These are phyloP conservation scores for Heliconius hewitsoni DNA, from an alignment of 1,140 invertebrate genomes.

Conservation along the genomic window DNA sequence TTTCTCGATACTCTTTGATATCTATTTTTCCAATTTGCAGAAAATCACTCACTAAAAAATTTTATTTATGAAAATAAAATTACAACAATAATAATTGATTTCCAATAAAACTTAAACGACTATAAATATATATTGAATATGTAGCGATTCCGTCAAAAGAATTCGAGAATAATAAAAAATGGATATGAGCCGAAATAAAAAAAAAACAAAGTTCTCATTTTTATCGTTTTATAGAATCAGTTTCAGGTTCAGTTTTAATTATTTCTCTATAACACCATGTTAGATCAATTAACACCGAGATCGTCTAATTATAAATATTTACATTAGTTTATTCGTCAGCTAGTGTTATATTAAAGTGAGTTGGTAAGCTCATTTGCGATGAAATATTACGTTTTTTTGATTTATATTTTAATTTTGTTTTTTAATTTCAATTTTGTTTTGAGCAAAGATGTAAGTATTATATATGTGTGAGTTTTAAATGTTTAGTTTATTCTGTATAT, in stretches of 20 bases:
- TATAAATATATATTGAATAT: no score
- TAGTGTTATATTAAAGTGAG: neutral
- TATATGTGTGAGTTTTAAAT: neutral
- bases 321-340: neutral
- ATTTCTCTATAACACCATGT: neutral
- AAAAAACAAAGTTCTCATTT: no score
- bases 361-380: neutral
- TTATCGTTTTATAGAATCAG: neutral
- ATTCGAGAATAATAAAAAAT: no score
- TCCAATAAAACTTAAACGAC: no score
- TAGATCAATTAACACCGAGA: neutral
- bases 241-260: neutral
- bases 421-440: neutral
- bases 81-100: no score
- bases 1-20: no score
- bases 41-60: no score
- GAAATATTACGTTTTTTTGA: neutral
- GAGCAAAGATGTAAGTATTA: neutral
- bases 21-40: no score
- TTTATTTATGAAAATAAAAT: no score
- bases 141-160: no score
- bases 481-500: neutral
- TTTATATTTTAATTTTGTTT: neutral
- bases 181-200: no score
- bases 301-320: slow-evolving; percentile 4